Percentiles rank a stretch among this genome's conserved stretches.
Conservation (phyloP, 2,888 invertebrate species). For the Amphimallon solstitiale region DNA sequence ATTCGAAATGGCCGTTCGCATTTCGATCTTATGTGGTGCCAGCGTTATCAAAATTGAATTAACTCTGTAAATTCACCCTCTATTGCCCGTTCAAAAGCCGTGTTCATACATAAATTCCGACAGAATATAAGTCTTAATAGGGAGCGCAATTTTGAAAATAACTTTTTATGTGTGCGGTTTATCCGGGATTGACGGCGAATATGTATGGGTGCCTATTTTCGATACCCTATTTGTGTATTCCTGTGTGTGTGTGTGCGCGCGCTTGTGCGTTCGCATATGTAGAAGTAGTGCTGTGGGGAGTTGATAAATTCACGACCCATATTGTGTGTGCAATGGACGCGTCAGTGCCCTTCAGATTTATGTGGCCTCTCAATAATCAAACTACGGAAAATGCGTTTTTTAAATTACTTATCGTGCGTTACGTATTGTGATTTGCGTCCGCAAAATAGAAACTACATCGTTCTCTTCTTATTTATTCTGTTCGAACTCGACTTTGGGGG, state of each 20-base stretch:
- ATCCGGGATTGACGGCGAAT: conserved; percentile 1
- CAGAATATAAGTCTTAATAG: neutral
- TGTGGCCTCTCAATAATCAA: conserved; percentile 22
- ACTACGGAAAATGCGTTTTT: conserved; percentile 9
- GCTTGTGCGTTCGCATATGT: conserved; percentile 1
- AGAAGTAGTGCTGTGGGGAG: conserved; percentile 5
- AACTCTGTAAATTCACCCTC: neutral
- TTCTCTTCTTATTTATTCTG: no score
- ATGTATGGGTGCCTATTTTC: neutral
- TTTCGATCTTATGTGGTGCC: neutral
- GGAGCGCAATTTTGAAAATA: conserved; percentile 4
- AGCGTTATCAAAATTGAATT: neutral
- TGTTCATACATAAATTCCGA: conserved; percentile 2
- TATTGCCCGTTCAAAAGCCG: neutral
- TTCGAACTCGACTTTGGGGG: no score
- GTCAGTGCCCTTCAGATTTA: conserved; percentile 41
- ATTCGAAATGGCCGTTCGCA: no score
- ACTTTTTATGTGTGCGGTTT: conserved; percentile 7
- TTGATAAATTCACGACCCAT: conserved; percentile 39
- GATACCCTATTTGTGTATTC: neutral
- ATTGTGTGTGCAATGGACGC: conserved; percentile 35
- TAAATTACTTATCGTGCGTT: conserved; percentile 2
- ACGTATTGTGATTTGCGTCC: neutral
- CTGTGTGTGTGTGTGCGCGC: conserved; percentile 7
- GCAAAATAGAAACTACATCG: no score